Evolutionary conservation across 2,113 vertebrate species (phyloP).

Genomic region (Riparia riparia): DNA sequence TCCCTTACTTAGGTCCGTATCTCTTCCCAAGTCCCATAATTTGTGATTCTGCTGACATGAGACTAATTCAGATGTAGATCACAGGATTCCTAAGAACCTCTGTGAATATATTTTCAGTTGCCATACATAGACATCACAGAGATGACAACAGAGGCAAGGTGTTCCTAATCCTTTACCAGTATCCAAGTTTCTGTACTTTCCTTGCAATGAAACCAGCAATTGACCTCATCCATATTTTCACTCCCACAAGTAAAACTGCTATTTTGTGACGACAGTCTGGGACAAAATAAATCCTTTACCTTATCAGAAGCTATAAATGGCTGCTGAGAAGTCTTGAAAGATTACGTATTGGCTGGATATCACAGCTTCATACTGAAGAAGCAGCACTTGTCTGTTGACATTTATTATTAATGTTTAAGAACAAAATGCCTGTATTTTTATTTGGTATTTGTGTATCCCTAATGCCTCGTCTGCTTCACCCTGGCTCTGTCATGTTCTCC

Average conservation of each 20-base stretch:
- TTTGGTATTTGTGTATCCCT: slow-evolving; percentile 55
- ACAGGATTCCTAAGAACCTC: not conserved
- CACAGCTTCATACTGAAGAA: not conserved
- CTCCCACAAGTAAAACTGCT: not conserved
- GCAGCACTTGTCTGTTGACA: slow-evolving; percentile 45
- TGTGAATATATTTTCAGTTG: not conserved
- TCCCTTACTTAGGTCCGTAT: not conserved
- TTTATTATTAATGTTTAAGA: slow-evolving; percentile 53
- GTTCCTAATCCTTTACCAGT: not conserved
- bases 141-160: not conserved
- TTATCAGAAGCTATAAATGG: slow-evolving; percentile 34
- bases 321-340: slow-evolving; percentile 22
- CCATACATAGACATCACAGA: not conserved
- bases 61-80: not conserved
- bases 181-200: not conserved
- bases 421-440: slow-evolving; percentile 56
- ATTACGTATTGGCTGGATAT: slow-evolving; percentile 13
- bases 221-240: not conserved
- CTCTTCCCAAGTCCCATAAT: not conserved
- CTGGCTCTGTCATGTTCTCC: not conserved
- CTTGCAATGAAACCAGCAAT: not conserved
- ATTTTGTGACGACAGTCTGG: not conserved
- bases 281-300: not conserved
- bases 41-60: not conserved
- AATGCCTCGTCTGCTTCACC: not conserved